Evolutionary conservation across 2,888 invertebrate genomes (phyloP), one percentile per base, ranked within the genome.

Genomic region (Andrena hattorfiana): DNA sequence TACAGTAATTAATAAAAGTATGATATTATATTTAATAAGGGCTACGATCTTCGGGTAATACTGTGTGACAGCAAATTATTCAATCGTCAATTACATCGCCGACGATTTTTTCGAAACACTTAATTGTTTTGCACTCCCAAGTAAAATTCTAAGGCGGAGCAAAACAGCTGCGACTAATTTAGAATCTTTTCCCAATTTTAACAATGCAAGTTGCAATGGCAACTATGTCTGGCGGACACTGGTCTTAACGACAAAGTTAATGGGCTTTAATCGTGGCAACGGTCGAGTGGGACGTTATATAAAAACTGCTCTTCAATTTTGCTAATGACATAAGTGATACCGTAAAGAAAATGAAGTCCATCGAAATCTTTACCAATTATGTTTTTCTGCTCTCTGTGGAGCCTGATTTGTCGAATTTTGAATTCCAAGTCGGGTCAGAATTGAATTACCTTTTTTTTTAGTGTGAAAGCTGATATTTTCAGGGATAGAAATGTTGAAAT

Each of bases 321-420:
- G 10, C 54, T 81, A 81, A 81, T 81, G 81, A 81, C 74, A 81
- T 73, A 81, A 81, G 74, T 81, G 81, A 68, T 51, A 63, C 75
- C 69, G 49, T 51, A 68, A 67, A 73, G 26, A 63, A 81, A 67
- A 48, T 49, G n/a, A 59, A 7, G 49, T 26, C 23, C 32, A 26
- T 68, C 23, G 35, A 56, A 56, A 62, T 10, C 42, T 42, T 42
- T 16, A 16, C 42, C 42, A 16, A 42, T 42, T 42, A 42, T 42
- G 5, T 42, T 1, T 5, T 4, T 42, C 42, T 13, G 16, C 16
- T 16, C 16, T 5, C 16, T 42, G 5, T 13, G 13, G 42, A 42
- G 13, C 42, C 4, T 42, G 42, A 42, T 42, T 42, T 42, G 13
- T 42, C 4, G 42, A 16, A 42, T 42, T 42, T 16, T 20, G 2